Percentiles rank a stretch among this genome's conserved stretches.
These are phyloP conservation scores for Entomyzon cyanotis DNA, from an alignment of 2,113 vertebrate genomes.

Conservation along the genomic window DNA sequence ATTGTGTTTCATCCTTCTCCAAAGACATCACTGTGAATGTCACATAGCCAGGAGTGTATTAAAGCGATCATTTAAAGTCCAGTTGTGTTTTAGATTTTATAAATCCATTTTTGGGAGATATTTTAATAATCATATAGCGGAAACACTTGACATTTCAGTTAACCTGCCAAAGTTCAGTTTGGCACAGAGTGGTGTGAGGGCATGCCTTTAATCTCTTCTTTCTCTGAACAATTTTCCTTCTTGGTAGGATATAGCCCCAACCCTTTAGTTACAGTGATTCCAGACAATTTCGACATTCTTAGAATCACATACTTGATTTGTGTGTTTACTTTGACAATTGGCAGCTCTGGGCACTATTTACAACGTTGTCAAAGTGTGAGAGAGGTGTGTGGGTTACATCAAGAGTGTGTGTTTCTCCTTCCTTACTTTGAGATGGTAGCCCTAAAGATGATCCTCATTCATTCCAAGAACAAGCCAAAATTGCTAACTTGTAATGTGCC, in stretches of 20 bases:
- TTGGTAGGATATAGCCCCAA: neutral
- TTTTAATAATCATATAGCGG: neutral
- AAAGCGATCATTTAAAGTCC: neutral
- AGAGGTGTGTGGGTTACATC: neutral
- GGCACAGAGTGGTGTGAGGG: neutral
- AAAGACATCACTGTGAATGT: neutral
- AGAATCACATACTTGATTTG: neutral
- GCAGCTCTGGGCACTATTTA: neutral
- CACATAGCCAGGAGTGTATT: neutral
- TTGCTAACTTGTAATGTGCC: neutral
- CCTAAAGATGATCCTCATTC: neutral
- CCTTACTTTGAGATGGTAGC: neutral
- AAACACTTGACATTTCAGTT: neutral
- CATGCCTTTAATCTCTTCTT: neutral
- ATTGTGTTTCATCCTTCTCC: neutral
- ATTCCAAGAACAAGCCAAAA: neutral
- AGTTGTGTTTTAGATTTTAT: neutral
- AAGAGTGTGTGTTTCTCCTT: neutral
- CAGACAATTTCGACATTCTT: neutral
- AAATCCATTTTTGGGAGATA: neutral
- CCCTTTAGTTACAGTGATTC: neutral
- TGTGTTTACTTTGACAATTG: neutral
- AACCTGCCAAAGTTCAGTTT: neutral
- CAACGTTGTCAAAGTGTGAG: neutral
- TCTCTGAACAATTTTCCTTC: neutral